Evolutionary conservation across 92 coral and sea anemone species (phyloP), one percentile per base, ranked within the genome.

Genomic region (Epizoanthus rinbou): DNA sequence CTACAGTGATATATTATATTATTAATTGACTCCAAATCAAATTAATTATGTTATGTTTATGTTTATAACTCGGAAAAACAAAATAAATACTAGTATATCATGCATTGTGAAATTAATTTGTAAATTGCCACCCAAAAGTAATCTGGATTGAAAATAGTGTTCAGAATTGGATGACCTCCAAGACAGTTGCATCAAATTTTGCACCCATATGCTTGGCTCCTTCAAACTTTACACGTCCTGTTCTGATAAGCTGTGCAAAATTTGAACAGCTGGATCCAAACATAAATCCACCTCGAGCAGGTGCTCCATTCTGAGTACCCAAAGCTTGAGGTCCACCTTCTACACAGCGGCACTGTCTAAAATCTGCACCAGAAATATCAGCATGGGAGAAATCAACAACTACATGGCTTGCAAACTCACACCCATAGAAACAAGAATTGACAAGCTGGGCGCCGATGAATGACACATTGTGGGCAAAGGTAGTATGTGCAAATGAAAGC

Each of bases 181-280:
- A 60, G 64, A 96, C 91, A 64, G 85, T 85, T 45, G 93, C 95
- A 43, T 96, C 99, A 96, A 96, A 96, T 79, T 96, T 94, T 43
- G 93, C 88, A 18, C 98, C 99, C 79, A 94, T 92, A 57, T 94
- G 94, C 79, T 91, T 94, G 23, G 99, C 89, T 25, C 92, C 91
- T 39, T 91, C 85, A 80, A 96, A 96, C 78, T 91, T 86, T 13
- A 96, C 95, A 56, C 91, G 97, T 15, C 92, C 94, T 60, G 89
- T 88, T 87, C 92, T 91, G 57, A 96, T 92, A 39, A 96, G 90
- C 75, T 94, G 94, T 16, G 93, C 92, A 85, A 96, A 96, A 78
- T 97, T 96, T 9, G 99, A 91, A 66, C 99, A 96, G 69, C 99
- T 96, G 16, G 99, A 90, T 9, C 99, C 99, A 92, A 91, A 96